phyloP scores from a whole-genome alignment of 2,888 invertebrate species.

The Hemistola chrysoprasaria region DNA sequence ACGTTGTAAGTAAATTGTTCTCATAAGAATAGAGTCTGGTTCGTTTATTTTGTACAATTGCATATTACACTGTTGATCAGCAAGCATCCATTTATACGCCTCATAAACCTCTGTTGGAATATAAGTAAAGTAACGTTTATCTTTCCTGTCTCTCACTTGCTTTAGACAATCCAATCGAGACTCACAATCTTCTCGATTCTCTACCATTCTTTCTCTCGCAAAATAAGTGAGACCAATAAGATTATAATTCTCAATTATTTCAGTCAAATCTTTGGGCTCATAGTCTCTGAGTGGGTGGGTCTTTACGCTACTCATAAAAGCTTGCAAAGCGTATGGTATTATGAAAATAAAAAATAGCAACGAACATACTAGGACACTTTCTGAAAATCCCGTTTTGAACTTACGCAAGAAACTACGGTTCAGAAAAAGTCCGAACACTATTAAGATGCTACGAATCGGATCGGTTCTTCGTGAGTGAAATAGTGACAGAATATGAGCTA shows the following conservation, averaged over 20 bases:
- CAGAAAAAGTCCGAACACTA: conserved; percentile 42
- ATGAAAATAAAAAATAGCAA: conserved; percentile 40
- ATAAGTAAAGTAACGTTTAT: conserved; percentile 33
- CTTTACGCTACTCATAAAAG: conserved; percentile 35
- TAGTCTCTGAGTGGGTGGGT: conserved; percentile 35
- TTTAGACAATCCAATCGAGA: too few relatives aligned
- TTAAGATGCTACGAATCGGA: conserved; percentile 29
- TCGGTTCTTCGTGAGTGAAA: conserved; percentile 31
- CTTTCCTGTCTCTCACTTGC: conserved; percentile 21
- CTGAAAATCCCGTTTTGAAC: conserved; percentile 26
- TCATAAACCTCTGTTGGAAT: conserved; percentile 25
- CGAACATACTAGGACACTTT: conserved; percentile 30
- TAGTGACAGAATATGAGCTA: conserved; percentile 26
- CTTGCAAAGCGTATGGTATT: conserved; percentile 39
- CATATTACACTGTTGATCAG: conserved; percentile 29
- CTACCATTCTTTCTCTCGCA: background rate
- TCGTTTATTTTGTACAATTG: conserved; percentile 31
- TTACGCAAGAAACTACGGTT: conserved; percentile 30
- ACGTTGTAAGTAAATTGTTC: too few relatives aligned
- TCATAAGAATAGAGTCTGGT: conserved; percentile 37
- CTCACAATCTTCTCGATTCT: conserved; percentile 22
- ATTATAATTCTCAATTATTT: conserved; percentile 22
- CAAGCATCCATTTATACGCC: conserved; percentile 29
- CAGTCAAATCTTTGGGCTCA: conserved; percentile 27
- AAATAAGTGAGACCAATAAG: conserved; percentile 17